These are phyloP conservation scores for Protaetia brevitarsis DNA, from an alignment of 1,140 invertebrate genomes.

Conservation along the genomic window DNA sequence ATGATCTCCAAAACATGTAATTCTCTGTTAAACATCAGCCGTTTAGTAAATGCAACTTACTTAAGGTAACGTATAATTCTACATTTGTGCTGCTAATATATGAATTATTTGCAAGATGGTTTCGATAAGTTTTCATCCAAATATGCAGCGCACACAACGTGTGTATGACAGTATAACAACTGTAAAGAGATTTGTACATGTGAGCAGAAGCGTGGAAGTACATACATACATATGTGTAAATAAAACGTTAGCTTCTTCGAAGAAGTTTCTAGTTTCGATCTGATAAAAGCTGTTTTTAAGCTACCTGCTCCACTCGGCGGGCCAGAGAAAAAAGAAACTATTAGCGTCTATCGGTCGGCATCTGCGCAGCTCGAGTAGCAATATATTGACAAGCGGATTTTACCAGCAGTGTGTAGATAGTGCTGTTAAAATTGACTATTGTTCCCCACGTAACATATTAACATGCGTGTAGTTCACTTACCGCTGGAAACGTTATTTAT, in stretches of 20 bases:
- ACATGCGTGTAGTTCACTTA: background rate
- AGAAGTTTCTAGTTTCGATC: slow-evolving; percentile 21
- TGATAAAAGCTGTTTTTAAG: slow-evolving; percentile 12
- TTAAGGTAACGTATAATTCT: background rate
- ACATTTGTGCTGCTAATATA: background rate
- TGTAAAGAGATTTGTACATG: too few species aligned
- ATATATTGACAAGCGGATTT: slow-evolving; percentile 20
- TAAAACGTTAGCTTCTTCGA: slow-evolving; percentile 15
- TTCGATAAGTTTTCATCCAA: too few species aligned
- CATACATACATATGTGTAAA: slow-evolving; percentile 10
- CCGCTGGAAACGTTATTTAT: slow-evolving; percentile 15
- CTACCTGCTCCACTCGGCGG: slow-evolving; percentile 9
- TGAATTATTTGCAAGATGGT: too few species aligned
- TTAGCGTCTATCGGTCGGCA: slow-evolving; percentile 22
- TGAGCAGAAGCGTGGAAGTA: slow-evolving; percentile 5
- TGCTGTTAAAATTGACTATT: slow-evolving; percentile 19
- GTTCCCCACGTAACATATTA: slow-evolving; percentile 16
- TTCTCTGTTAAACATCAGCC: too few species aligned
- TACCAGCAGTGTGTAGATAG: slow-evolving; percentile 10
- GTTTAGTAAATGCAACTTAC: background rate
- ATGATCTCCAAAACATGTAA: too few species aligned
- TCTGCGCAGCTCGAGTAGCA: background rate
- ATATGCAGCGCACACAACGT: too few species aligned
- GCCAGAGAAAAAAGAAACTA: slow-evolving; percentile 7
- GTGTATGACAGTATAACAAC: too few species aligned